phyloP scores from a whole-genome alignment of 2,888 invertebrate genomes.

The Eledona agricola region DNA sequence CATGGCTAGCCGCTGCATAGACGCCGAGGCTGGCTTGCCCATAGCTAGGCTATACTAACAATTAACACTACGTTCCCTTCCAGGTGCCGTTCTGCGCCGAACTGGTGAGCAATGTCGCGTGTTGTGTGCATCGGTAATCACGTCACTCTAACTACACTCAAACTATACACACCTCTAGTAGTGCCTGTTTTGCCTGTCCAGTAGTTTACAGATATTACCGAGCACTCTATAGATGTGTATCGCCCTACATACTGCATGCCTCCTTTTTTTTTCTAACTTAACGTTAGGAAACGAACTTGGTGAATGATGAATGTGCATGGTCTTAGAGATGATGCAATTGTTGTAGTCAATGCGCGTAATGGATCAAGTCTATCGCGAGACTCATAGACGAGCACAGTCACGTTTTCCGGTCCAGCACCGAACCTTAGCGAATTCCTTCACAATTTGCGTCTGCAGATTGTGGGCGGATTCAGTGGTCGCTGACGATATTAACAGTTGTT shows the following conservation, averaged over 20 bases:
- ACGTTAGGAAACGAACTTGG: slow-evolving; percentile 28
- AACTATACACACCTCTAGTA: slow-evolving; percentile 62
- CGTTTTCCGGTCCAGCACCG: slow-evolving; percentile 34
- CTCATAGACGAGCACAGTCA: slow-evolving; percentile 36
- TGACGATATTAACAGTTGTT: slow-evolving; percentile 5
- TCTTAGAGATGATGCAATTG: slow-evolving; percentile 26
- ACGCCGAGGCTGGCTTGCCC: slow-evolving; percentile 58
- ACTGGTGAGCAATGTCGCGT: slow-evolving; percentile 95
- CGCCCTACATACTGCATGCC: slow-evolving; percentile 49
- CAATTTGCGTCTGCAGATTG: slow-evolving; percentile 32
- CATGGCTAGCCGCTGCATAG: slow-evolving; percentile 60
- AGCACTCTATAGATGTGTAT: slow-evolving; percentile 63
- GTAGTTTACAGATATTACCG: slow-evolving; percentile 38
- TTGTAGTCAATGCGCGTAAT: slow-evolving; percentile 3
- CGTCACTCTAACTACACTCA: slow-evolving; percentile 73
- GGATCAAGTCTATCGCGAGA: slow-evolving; percentile 33
- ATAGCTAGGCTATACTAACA: slow-evolving; percentile 63
- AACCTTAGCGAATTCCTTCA: slow-evolving; percentile 24
- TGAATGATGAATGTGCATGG: slow-evolving; percentile 43
- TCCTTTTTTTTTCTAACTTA: slow-evolving; percentile 30
- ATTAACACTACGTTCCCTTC: slow-evolving; percentile 67
- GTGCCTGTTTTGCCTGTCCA: slow-evolving; percentile 54
- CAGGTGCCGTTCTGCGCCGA: slow-evolving; percentile 94
- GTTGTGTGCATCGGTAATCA: slow-evolving; percentile 95
- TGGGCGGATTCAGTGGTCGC: slow-evolving; percentile 24